A percentile compares a stretch with the other conserved stretches of the same genome.
These are phyloP conservation scores for Fregata magnificens DNA, from an alignment of 2,113 vertebrate species.

Conservation along the genomic window DNA sequence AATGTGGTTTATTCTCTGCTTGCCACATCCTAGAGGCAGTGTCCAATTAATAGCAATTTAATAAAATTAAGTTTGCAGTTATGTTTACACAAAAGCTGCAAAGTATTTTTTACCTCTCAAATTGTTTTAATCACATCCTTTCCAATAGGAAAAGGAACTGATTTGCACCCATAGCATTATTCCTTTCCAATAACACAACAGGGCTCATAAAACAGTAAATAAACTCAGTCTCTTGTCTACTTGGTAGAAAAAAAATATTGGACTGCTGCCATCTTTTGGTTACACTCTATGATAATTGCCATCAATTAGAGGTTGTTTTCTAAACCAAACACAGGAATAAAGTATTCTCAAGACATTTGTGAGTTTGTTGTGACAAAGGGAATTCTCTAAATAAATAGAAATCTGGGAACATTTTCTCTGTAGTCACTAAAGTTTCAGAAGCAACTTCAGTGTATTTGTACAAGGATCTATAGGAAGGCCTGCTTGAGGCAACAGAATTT, in stretches of 20 bases:
- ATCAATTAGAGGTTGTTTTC: neutral
- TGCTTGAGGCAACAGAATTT: neutral
- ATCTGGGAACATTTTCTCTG: neutral
- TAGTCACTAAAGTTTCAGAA: neutral
- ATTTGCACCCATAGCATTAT: neutral
- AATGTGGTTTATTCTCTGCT: neutral
- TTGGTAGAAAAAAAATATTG: neutral
- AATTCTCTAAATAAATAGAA: neutral
- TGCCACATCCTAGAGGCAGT: neutral
- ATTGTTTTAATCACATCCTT: neutral
- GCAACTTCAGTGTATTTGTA: neutral
- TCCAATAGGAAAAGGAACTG: neutral
- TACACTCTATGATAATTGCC: neutral
- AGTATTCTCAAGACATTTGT: neutral
- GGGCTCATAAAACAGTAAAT: neutral
- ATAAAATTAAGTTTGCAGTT: neutral
- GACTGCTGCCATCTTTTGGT: conserved; percentile 14
- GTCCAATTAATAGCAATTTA: neutral
- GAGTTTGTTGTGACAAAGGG: neutral
- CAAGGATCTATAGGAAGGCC: neutral
- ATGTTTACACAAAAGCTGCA: neutral
- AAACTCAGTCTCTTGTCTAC: neutral
- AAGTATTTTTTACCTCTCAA: neutral
- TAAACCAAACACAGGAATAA: conserved; percentile 5
- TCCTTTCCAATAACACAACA: neutral